Base-by-base conservation (phyloP, 2,888 invertebrate species). In the Pterostichus madidus region DNA sequence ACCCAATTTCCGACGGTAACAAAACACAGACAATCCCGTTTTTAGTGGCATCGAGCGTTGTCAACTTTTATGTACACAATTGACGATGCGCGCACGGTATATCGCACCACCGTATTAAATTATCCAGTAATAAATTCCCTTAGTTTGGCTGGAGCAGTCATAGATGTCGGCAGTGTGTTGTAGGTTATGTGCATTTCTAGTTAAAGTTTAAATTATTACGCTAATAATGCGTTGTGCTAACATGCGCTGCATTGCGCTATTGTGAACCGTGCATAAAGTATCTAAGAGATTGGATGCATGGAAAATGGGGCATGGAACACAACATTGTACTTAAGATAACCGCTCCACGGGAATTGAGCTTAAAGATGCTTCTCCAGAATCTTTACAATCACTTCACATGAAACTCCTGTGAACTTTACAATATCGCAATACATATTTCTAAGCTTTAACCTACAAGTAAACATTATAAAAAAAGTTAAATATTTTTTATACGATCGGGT, bases 21-120 rank as follows among this genome's bases (percentile, higher is more conserved):
- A 52, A 80, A 68, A 80, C 68, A 80, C 64, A 79, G 39, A 78
- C 46, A 17, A 78, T 35, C 59, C 46, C 52, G 59, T 77, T 59
- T 78, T 78, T 78, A 78, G 52, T 56, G 59, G 78, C 39, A 39
- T 8, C 39, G 39, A 39, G 8, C 31, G 31, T 76, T 76, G 76
- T 76, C 49, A 76, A 76, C 52, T 76, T 76, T 76, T 76, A 76
- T 52, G 53, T 11, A 31, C 31, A 31, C 17, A 76, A 39, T 39
- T 39, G 39, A 39, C 39, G 39, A 8, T 8, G 39, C 39, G 39
- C 6, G 39, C 39, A 6, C 39, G 39, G 39, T 39, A 39, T 7
- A 32, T 64, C 64, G 64, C 52, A 49, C 8, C 52, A 53, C 32
- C n/a, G 53, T 77, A 77, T 32, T 78, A 59, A 78, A 78, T 78